These are phyloP conservation scores for Asobara japonica DNA, from an alignment of 1,140 invertebrate genomes.

Conservation along the genomic window DNA sequence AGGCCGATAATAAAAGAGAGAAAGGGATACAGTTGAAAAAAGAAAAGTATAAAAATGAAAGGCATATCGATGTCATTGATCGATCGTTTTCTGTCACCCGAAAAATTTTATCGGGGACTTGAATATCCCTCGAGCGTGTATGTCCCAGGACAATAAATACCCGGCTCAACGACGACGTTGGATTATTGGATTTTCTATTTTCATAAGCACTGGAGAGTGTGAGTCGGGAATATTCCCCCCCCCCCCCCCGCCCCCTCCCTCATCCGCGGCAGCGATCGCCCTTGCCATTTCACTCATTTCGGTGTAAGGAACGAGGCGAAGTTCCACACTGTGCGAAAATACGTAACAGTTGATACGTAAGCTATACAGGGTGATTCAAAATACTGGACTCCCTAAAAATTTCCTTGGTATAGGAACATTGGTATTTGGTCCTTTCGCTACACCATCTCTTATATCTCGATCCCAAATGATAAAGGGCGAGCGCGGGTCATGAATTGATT, in stretches of 20 bases:
- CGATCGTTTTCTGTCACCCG: conserved; percentile 24
- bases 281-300: not conserved
- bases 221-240: too few relatives aligned
- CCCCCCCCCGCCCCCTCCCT: too few relatives aligned
- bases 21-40: not conserved
- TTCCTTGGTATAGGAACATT: too few relatives aligned
- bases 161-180: conserved; percentile 12
- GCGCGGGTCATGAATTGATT: too few relatives aligned
- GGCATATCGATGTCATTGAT: conserved; percentile 25
- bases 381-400: too few relatives aligned
- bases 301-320: not conserved
- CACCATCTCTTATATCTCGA: too few relatives aligned
- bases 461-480: too few relatives aligned
- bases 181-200: conserved; percentile 37
- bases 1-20: not conserved
- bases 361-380: too few relatives aligned
- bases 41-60: not conserved
- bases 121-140: not conserved
- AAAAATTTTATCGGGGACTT: conserved; percentile 24
- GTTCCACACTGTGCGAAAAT: not conserved
- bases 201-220: conserved; percentile 23
- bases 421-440: too few relatives aligned
- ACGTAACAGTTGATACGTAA: too few relatives aligned
- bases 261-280: not conserved
- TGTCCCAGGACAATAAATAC: conserved; percentile 20